Conservation (phyloP, 2,113 vertebrate genomes). For the Syngnathus scovelli region DNA sequence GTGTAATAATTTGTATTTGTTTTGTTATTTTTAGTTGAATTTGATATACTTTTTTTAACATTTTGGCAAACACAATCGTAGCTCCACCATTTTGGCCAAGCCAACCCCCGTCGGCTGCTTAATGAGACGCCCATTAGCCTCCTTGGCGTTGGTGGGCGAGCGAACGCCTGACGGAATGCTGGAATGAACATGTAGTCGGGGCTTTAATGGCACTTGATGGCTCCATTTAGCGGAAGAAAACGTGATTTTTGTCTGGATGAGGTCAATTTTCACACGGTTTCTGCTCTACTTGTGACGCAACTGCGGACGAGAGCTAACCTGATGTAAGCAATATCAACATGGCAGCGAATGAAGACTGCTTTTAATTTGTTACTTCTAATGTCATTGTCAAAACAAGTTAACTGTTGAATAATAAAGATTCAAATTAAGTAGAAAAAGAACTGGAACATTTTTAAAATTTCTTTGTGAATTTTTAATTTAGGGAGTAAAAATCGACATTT, state of each 20-base stretch:
- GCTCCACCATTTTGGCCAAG: too few species aligned
- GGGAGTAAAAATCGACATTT: too few species aligned
- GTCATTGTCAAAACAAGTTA: background rate
- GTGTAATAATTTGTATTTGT: too few species aligned
- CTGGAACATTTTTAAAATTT: too few species aligned
- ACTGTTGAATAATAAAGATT: too few species aligned
- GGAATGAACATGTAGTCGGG: constrained; percentile 51
- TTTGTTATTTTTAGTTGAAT: too few species aligned
- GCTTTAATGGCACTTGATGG: constrained; percentile 50
- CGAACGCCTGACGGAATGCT: constrained; percentile 27
- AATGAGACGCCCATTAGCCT: constrained; percentile 67
- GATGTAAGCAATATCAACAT: background rate
- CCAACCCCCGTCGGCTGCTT: constrained; percentile 34
- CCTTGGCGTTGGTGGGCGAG: constrained; percentile 45
- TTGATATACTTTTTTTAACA: too few species aligned
- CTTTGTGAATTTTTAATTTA: too few species aligned
- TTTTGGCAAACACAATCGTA: too few species aligned
- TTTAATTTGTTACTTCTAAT: too few species aligned
- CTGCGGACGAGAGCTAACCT: background rate
- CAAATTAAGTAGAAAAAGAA: too few species aligned
- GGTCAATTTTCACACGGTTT: constrained; percentile 10
- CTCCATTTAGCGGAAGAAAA: constrained; percentile 43
- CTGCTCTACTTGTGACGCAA: background rate
- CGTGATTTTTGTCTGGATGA: constrained; percentile 9
- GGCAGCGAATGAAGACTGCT: background rate